Percentiles rank a stretch among this genome's conserved stretches.
phyloP scores from a whole-genome alignment of 2,113 vertebrate species.

The Tylochromis polylepis region DNA sequence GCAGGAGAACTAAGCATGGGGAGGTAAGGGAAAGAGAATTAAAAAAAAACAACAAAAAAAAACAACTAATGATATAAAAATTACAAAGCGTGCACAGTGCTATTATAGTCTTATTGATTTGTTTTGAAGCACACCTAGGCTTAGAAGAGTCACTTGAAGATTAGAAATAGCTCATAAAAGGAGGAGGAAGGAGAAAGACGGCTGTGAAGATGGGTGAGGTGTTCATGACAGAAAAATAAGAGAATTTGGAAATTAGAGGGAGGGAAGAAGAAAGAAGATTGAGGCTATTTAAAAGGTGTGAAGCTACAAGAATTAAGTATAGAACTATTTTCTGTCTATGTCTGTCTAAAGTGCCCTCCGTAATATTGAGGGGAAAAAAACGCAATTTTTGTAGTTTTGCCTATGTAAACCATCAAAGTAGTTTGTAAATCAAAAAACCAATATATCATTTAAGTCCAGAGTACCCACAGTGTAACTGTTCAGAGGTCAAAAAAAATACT shows the following conservation, averaged over 20 bases:
- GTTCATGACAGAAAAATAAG: neutral
- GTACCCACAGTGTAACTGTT: neutral
- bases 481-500: neutral
- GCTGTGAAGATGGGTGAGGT: neutral
- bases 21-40: conserved; percentile 34
- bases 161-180: conserved; percentile 62
- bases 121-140: conserved; percentile 95
- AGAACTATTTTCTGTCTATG: neutral
- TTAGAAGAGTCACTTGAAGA: conserved; percentile 73
- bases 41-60: conserved; percentile 76
- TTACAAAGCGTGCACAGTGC: conserved; percentile 93
- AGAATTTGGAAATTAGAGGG: conserved; percentile 8
- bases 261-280: neutral
- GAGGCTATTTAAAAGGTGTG: neutral
- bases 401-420: neutral
- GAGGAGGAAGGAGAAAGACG: conserved; percentile 9
- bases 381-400: neutral
- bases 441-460: neutral
- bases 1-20: conserved; percentile 78
- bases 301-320: neutral
- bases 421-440: neutral
- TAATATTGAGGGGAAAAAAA: neutral
- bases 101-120: conserved; percentile 98
- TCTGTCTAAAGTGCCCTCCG: neutral
- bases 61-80: conserved; percentile 99